Evolutionary conservation across 2,797 vertebrate genomes (phyloP).

Genomic region (Halcyon smyrnensis): DNA sequence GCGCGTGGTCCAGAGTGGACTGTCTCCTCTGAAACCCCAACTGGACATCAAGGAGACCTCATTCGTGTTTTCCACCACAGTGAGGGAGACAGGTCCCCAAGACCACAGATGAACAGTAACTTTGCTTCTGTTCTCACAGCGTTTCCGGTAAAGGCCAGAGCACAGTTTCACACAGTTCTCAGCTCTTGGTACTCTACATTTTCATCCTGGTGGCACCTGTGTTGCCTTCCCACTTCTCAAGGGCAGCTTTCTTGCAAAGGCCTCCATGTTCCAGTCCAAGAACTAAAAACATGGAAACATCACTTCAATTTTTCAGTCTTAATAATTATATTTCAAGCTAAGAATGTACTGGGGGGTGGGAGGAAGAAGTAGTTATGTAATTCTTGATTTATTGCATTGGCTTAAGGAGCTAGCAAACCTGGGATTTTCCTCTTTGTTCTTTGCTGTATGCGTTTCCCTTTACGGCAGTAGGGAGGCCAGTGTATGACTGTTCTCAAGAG

Average conservation of each 20-base stretch:
- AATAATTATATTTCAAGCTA: slow-evolving; percentile 52
- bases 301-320: slow-evolving; percentile 40
- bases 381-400: slow-evolving; percentile 27
- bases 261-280: not conserved
- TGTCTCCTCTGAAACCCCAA: not conserved
- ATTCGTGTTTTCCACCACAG: rapidly evolving
- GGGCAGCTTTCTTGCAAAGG: not conserved
- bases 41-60: not conserved
- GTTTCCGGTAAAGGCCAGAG: not conserved
- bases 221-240: not conserved
- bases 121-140: not conserved
- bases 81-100: not conserved
- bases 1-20: rapidly evolving
- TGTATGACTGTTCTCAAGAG: not conserved
- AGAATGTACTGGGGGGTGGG: not conserved
- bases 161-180: rapidly evolving
- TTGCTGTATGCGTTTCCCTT: slow-evolving; percentile 13
- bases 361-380: not conserved
- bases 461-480: not conserved
- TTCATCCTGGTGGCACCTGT: not conserved
- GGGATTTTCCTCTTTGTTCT: slow-evolving; percentile 21
- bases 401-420: slow-evolving; percentile 40
- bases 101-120: not conserved
- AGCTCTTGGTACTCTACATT: not conserved
- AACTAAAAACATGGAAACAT: slow-evolving; percentile 49